Base-by-base conservation (phyloP, 2,113 vertebrate species). In the Heloderma charlesbogerti region DNA sequence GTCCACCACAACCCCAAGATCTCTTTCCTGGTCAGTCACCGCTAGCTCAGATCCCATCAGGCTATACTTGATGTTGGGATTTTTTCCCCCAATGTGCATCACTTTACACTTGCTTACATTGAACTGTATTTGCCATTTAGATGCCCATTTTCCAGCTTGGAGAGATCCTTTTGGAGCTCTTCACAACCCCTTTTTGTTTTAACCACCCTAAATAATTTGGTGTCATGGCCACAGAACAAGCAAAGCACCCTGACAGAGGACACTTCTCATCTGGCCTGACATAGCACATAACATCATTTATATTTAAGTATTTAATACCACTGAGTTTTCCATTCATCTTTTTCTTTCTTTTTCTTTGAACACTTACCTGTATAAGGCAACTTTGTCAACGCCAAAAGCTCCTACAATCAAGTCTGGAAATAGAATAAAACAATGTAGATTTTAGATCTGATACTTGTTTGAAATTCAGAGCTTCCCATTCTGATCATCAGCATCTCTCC, bases 331-430 rank as follows among this genome's bases (percentile, higher is more conserved):
- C 27, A 60, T 15, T 69, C 48, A 71, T 51, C 45, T 54, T 18
- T 63, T 3, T 20, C 3, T 63, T 18, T 63, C 60, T 63, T 18
- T 63, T 18, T 63, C 60, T 16, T 69, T 84, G 3, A 22, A 51
- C 31, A 57, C 94, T 82, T 96, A 99, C 99, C 99, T 99, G 97
- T 99, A 99, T 92, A 99, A 96, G 94, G 99, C 97, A 31, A 98
- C 99, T 95, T 97, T 98, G 95, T 99, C 99, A 72, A 98, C 99
- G 94, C 99, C 99, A 94, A 99, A 99, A 82, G 98, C 99, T 82
- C 99, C 99, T 51, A 99, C 99, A 92, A 99, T 96, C 96, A 99
- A 97, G 96, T 99, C 99, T 99, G 95, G 29, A 92, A 95, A 94
- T 63, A 96, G 74, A 94, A 34, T 77, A 88, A 89, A 93, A 91